These are phyloP conservation scores for Marmota monax DNA, from an alignment of 2,113 vertebrate genomes.

Conservation along the genomic window DNA sequence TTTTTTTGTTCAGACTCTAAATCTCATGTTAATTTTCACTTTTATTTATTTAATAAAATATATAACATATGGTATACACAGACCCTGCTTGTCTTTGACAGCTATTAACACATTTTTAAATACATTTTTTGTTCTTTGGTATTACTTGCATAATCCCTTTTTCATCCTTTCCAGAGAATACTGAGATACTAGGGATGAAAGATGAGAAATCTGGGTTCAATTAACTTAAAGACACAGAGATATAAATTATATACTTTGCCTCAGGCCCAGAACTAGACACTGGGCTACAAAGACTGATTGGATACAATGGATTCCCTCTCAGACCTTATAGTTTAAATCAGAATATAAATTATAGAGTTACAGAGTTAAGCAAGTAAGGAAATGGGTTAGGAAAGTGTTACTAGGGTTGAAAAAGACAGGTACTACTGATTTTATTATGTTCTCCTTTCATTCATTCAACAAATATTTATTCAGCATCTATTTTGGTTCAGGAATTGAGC, in stretches of 20 bases:
- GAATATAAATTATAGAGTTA: no score
- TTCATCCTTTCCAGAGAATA: not conserved
- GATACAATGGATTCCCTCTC: not conserved
- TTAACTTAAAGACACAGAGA: not conserved
- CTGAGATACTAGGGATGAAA: not conserved
- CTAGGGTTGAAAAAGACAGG: not conserved
- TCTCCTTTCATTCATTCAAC: not conserved
- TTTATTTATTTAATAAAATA: not conserved
- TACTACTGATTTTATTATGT: not conserved
- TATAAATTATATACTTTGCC: not conserved
- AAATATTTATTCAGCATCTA: not conserved
- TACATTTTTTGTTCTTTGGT: accelerated
- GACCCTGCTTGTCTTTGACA: not conserved
- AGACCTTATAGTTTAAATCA: not conserved
- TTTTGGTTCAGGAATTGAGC: not conserved
- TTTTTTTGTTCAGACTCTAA: not conserved
- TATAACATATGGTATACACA: accelerated
- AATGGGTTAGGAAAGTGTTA: not conserved
- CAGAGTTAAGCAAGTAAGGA: not conserved
- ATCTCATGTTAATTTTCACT: not conserved
- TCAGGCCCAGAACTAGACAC: not conserved
- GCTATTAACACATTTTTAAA: not conserved
- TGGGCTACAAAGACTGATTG: not conserved
- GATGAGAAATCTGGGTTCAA: not conserved
- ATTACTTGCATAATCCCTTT: not conserved